Base-by-base conservation (phyloP, 2,113 vertebrate species). In the Leptocoma aspasia region DNA sequence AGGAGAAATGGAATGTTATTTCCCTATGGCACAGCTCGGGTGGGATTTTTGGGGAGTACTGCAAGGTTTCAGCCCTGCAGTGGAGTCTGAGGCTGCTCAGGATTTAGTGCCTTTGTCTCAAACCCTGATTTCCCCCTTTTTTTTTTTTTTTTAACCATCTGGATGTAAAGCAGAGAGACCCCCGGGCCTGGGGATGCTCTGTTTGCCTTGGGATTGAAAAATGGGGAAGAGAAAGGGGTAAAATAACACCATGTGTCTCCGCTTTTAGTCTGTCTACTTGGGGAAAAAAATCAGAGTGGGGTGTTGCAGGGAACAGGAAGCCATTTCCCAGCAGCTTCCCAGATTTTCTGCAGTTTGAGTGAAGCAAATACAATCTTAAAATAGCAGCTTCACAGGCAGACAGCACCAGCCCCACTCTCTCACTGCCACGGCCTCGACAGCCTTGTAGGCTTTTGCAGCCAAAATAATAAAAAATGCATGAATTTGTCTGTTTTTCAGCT, bases 281-380 rank as follows among this genome's bases (percentile, higher is more conserved):
- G 20, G 27, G 52, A 39, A 50, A 28, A 61, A 90, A 85, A 57
- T 11, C 54, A 2, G 2, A 88, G 60, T 3, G 1, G 28, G 26
- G 35, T 57, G 57, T 68, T 68, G 52, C 66, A 88, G 66, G 52
- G 86, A 95, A 44, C 1, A 3, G 63, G 95, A 85, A 92, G 80
- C 93, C 93, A 91, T 94, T 96, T 96, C 87, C 59, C 52, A 78
- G 81, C 93, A 89, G 93, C 83, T 95, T 95, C 81, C 17, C 72
- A 86, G 89, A 39, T 83, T 96, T 90, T 86, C 81, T 81, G 33
- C 0, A 24, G 49, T 73, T 86, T 47, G 54, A 96, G 65, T 4
- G 7, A 91, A 92, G 80, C 76, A 84, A 86, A 69, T 66, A 65
- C 84, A 96, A 13, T 42, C 93, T 91, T 91, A 92, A 95, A 95